These are phyloP conservation scores for Diaperis boleti DNA, from an alignment of 2,888 invertebrate species.

Conservation along the genomic window DNA sequence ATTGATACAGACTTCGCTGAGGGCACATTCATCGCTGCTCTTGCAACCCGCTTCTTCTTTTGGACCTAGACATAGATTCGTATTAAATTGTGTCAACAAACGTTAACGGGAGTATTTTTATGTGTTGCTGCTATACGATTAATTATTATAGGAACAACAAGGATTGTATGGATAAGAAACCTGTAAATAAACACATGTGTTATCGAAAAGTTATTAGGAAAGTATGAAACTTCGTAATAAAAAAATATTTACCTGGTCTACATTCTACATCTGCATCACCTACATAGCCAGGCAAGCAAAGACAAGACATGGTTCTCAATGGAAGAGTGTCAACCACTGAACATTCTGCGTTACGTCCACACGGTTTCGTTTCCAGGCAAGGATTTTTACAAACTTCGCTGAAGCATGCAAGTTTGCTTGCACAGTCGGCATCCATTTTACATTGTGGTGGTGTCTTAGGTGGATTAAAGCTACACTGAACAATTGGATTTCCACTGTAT, in stretches of 20 bases:
- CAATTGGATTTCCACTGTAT: slow-evolving; percentile 81
- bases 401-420: slow-evolving; percentile 88
- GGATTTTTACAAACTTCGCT: slow-evolving; percentile 84
- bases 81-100: too few species aligned
- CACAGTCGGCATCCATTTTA: slow-evolving; percentile 84
- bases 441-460: slow-evolving; percentile 74
- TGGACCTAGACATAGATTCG: slow-evolving; percentile 10
- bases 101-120: too few species aligned
- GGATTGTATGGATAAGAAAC: slow-evolving; percentile 15
- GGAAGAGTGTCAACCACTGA: slow-evolving; percentile 88
- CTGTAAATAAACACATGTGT: slow-evolving; percentile 29
- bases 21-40: slow-evolving; percentile 78
- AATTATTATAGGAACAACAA: not conserved
- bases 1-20: slow-evolving; percentile 79
- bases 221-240: not conserved
- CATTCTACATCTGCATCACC: slow-evolving; percentile 91
- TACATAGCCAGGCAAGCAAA: slow-evolving; percentile 83
- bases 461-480: slow-evolving; percentile 74
- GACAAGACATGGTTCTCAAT: slow-evolving; percentile 88
- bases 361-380: slow-evolving; percentile 81
- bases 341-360: slow-evolving; percentile 85
- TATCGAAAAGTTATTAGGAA: too few species aligned
- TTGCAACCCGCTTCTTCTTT: slow-evolving; percentile 73
- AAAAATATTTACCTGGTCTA: slow-evolving; percentile 74
- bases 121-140: slow-evolving; percentile 53